Base-by-base conservation (phyloP, 2,113 vertebrate genomes). In the Dolichotis patagonum region DNA sequence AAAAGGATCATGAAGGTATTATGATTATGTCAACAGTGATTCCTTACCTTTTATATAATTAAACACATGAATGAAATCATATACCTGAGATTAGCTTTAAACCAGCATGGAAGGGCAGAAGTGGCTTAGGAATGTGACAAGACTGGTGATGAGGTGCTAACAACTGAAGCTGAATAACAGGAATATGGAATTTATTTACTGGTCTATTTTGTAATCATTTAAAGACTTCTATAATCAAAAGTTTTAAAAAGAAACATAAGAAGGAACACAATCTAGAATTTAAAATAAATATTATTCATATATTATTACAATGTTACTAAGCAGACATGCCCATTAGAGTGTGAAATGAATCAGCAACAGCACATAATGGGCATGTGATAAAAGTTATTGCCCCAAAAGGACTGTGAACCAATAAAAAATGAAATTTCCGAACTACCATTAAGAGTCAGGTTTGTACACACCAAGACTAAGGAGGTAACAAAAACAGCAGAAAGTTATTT, bases 401-500 rank as follows among this genome's bases (percentile, higher is more conserved):
- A 41, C 83, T 9, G 35, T 19, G 19, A 58, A n/a, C 84, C 96
- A 94, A 1, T 5, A 52, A 17, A 38, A 96, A 5, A 88, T 41
- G 6, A 63, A 1, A 67, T 65, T 92, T 95, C 7, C 10, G 65
- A 91, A 71, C 90, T 94, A 85, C 86, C 95, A 93, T 28, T 52
- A 96, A 67, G 89, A 98, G 96, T 85, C 46, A 97, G 71, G 88
- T 98, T 85, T 97, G 96, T 90, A 87, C 10, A 97, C 7, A 65
- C 86, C 91, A 93, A 90, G 19, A 77, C 8, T 71, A n/a, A 49
- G 93, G 96, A 83, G 38, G 1, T 60, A 54, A 58, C 41, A 43
- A 67, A 75, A 88, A 92, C 67, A 96, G 85, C 0, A 46, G 20
- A 85, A 90, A 52, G 43, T 5, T 6, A 41, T 62, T 88, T 87